Base-by-base conservation (phyloP, 2,888 invertebrate species). In the Aphodius granarius region DNA sequence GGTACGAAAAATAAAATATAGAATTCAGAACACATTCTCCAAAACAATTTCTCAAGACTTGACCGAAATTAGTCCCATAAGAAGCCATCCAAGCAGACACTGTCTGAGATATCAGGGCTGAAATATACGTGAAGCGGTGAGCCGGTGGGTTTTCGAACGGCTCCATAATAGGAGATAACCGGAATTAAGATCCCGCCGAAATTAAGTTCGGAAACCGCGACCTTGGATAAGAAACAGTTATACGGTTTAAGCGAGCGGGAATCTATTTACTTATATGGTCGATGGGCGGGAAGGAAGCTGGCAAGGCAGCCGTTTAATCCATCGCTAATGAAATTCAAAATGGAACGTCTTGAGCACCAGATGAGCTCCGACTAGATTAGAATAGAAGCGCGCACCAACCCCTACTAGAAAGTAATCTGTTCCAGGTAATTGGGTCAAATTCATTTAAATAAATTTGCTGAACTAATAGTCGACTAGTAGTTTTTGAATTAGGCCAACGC, bases 271-370 rank as follows among this genome's bases (percentile, higher is more conserved):
- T 43, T 43, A 43, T 43, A 43, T 43, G 43, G 43, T 43, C 43
- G 43, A 3, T 43, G 43, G 43, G 43, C 13, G 43, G n/a, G n/a
- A 6, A 43, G 43, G 43, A 43, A 43, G 43, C 43, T 43, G 43
- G 43, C 6, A 43, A 43, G 43, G 6, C 43, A 13, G 43, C 43
- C 43, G 43, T 13, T 43, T 76, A 76, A 76, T 76, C 76, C 76
- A 43, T 18, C 64, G 76, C 73, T 76, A 73, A 76, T 76, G 73
- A 76, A 76, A 76, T 76, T 68, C 71, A 62, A 71, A 76, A 76
- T 71, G 76, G 66, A 76, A 76, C 71, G 76, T 73, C 73, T 73
- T 73, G 43, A 43, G 43, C 2, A 13, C 43, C 43, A 43, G 43
- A 43, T 43, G 43, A 43, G 43, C 43, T 2, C 43, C 43, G 43